Percentiles rank a stretch among this genome's conserved stretches.
phyloP scores from a whole-genome alignment of 2,888 invertebrate species.

The Napeogenes sylphis region DNA sequence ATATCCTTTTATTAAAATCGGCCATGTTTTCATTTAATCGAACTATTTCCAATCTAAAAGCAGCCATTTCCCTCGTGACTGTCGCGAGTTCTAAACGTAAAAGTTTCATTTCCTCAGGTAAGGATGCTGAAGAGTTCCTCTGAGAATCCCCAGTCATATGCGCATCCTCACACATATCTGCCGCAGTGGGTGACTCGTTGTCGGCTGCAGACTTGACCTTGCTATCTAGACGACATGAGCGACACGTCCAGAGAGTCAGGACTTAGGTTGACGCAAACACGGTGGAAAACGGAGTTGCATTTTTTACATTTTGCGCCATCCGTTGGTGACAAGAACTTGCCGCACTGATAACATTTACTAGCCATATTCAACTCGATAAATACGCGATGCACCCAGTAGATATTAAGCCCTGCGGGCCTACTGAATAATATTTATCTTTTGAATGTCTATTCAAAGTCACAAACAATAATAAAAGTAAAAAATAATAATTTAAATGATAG shows the following conservation, averaged over 20 bases:
- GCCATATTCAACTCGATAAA: background rate
- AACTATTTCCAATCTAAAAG: background rate
- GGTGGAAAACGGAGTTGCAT: constrained; percentile 7
- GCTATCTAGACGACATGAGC: background rate
- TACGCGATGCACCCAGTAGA: background rate
- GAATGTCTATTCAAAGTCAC: too few relatives aligned
- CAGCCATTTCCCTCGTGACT: background rate
- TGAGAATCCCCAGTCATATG: background rate
- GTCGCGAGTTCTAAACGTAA: too few relatives aligned
- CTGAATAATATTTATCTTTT: too few relatives aligned
- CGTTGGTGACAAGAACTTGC: constrained; percentile 5
- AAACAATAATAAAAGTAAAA: too few relatives aligned
- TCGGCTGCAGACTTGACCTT: background rate
- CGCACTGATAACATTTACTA: background rate
- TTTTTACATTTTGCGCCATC: constrained; percentile 7
- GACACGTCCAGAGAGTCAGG: constrained; percentile 10
- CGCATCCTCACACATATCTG: background rate
- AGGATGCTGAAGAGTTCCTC: background rate
- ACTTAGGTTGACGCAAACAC: constrained; percentile 6
- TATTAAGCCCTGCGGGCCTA: too few relatives aligned
- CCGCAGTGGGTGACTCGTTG: background rate
- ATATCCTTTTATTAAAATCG: background rate
- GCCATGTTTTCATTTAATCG: background rate
- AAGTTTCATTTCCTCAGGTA: background rate
- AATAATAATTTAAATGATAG: too few relatives aligned